Base-by-base conservation (phyloP, 2,888 invertebrate genomes). In the Ernsta delagoae region DNA sequence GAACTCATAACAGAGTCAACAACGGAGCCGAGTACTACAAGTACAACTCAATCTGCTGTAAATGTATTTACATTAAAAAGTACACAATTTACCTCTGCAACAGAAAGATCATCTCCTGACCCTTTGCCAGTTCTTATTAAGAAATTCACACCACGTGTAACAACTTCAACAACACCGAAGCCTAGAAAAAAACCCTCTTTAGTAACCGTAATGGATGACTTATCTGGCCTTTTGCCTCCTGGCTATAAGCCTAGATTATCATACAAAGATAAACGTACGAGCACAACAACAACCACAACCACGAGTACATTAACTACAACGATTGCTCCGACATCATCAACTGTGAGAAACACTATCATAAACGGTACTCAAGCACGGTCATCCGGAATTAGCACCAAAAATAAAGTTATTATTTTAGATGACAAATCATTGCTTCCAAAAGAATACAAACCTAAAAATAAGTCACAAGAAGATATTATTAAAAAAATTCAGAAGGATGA, bases 41-140 rank as follows among this genome's bases (percentile, higher is more conserved):
- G 83, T 8, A 81, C 84, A 65, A 83, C 88, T 86, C 78, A 84
- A 57, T 72, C 83, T 34, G 78, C 87, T 8, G 79, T 89, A n/a
- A 92, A 92, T 75, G 82, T 94, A 41, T 94, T 94, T 72, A 94
- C 93, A 11, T 84, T 94, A 24, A 94, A 94, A 72, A 95, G 94
- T 71, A 92, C 92, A 5, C 89, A 89, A 45, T 79, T 90, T 16
- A 86, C 94, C 7, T 83, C 90, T 1, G 88, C 88, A 45, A 94
- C 94, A 36, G 94, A 94, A 82, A 93, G 73, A 83, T 94, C 94
- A 41, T 86, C 94, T n/a, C 95, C 94, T 0, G 93, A 92, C 70
- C 94, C 95, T 67, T 90, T 94, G 56, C 95, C 95, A 24, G 95
- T 95, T 2, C 91, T 95, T 73, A 96, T 96, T 8, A 94, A 95